phyloP scores from a whole-genome alignment of 1,140 invertebrate species.

The Saccostrea echinata region DNA sequence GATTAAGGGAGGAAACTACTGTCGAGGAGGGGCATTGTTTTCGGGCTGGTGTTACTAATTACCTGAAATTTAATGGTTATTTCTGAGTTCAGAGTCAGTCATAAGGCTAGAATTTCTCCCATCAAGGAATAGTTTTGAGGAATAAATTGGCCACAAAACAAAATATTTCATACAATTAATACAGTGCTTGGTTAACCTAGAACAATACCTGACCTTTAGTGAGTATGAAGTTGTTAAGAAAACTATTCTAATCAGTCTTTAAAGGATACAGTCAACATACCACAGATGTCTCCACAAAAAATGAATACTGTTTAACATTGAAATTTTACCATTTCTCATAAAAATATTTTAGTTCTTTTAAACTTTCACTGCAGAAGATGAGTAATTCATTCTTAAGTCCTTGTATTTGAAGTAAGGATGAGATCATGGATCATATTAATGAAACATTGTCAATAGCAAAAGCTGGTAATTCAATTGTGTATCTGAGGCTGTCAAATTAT shows the following conservation, averaged over 20 bases:
- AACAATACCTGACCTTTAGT: background rate
- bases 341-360: background rate
- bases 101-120: conserved; percentile 28
- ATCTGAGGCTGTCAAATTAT: conserved; percentile 20
- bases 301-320: too few species aligned
- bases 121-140: background rate
- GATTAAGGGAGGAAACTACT: conserved; percentile 6
- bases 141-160: background rate
- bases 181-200: background rate
- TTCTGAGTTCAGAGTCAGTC: background rate
- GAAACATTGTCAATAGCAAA: background rate
- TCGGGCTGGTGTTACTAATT: conserved; percentile 8
- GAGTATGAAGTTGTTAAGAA: background rate
- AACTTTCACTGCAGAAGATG: background rate
- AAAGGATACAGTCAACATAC: too few species aligned
- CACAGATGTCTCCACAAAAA: too few species aligned
- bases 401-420: background rate
- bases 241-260: background rate
- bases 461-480: conserved; percentile 37
- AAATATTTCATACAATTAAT: conserved; percentile 12
- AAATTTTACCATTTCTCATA: background rate
- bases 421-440: conserved; percentile 35
- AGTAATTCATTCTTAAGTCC: conserved; percentile 1
- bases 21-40: background rate
- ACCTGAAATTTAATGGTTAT: conserved; percentile 15